These are phyloP conservation scores for Monomorium pharaonis DNA, from an alignment of 1,140 invertebrate genomes.

Conservation along the genomic window DNA sequence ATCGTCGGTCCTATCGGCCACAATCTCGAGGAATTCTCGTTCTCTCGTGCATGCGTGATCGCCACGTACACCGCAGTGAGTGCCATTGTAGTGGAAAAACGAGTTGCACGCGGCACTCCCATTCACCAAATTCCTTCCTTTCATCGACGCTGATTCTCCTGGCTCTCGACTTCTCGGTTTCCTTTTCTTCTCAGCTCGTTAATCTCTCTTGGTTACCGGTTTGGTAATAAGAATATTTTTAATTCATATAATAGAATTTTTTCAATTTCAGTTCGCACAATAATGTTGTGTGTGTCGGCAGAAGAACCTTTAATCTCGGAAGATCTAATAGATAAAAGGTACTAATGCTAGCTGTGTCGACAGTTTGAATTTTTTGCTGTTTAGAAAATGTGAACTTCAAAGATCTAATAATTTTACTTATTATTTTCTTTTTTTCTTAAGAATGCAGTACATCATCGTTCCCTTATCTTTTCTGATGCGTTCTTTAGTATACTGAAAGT, in stretches of 20 bases:
- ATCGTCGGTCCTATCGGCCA: slow-evolving; percentile 33
- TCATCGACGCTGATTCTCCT: slow-evolving; percentile 76
- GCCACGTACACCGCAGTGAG: neutral
- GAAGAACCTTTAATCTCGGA: neutral
- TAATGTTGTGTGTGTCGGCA: neutral
- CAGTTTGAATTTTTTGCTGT: neutral
- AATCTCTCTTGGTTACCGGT: neutral
- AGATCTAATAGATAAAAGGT: neutral
- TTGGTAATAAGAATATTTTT: neutral
- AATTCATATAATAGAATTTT: neutral
- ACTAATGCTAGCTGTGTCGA: neutral
- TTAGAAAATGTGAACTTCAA: neutral
- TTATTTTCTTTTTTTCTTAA: neutral
- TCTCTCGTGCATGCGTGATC: slow-evolving; percentile 24
- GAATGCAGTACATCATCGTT: neutral
- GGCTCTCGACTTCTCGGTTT: slow-evolving; percentile 65
- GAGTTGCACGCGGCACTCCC: slow-evolving; percentile 78
- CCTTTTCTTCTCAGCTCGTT: slow-evolving; percentile 21
- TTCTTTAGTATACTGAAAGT: neutral
- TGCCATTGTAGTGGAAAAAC: slow-evolving; percentile 68
- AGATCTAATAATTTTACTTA: neutral
- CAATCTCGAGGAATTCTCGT: slow-evolving; percentile 61
- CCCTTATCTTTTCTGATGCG: neutral
- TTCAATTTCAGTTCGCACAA: neutral
- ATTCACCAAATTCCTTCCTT: slow-evolving; percentile 83